Conservation (phyloP, 2,888 invertebrate genomes). For the Hirtodrosophila histrioides region DNA sequence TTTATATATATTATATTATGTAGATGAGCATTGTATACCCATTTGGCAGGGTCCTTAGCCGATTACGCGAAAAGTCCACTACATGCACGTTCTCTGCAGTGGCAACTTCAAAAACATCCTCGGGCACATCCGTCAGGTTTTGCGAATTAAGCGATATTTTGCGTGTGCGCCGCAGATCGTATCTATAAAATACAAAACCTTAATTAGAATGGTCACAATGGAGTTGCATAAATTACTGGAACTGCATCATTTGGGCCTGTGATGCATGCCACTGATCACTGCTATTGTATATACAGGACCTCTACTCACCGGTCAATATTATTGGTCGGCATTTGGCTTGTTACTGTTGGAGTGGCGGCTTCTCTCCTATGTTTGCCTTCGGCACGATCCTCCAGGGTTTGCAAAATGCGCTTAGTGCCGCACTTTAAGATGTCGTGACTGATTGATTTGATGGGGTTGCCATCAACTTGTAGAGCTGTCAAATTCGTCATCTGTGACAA, state of each 20-base stretch:
- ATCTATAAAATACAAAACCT: conserved; percentile 82
- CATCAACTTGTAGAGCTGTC: conserved; percentile 92
- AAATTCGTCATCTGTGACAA: conserved; percentile 90
- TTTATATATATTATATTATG: conserved; percentile 21
- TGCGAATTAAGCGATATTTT: conserved; percentile 84
- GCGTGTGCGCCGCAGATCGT: conserved; percentile 86
- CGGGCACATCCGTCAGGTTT: conserved; percentile 88
- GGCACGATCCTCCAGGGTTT: conserved; percentile 88
- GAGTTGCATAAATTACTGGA: conserved; percentile 33
- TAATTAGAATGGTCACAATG: no score
- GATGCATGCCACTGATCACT: conserved; percentile 24
- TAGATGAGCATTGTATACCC: conserved; percentile 85
- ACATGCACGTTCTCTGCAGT: conserved; percentile 89
- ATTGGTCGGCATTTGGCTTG: conserved; percentile 70
- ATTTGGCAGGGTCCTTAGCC: conserved; percentile 88
- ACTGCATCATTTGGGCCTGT: conserved; percentile 14
- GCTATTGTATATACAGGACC: neutral
- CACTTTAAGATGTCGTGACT: conserved; percentile 92
- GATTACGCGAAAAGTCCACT: conserved; percentile 93
- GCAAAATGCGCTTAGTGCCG: conserved; percentile 92
- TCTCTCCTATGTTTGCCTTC: conserved; percentile 39
- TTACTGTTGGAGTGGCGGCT: conserved; percentile 58
- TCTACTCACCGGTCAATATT: conserved; percentile 68
- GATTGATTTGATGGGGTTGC: conserved; percentile 93
- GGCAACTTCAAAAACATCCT: conserved; percentile 89